phyloP scores from a whole-genome alignment of 2,113 vertebrate genomes.

The Geococcyx californianus region DNA sequence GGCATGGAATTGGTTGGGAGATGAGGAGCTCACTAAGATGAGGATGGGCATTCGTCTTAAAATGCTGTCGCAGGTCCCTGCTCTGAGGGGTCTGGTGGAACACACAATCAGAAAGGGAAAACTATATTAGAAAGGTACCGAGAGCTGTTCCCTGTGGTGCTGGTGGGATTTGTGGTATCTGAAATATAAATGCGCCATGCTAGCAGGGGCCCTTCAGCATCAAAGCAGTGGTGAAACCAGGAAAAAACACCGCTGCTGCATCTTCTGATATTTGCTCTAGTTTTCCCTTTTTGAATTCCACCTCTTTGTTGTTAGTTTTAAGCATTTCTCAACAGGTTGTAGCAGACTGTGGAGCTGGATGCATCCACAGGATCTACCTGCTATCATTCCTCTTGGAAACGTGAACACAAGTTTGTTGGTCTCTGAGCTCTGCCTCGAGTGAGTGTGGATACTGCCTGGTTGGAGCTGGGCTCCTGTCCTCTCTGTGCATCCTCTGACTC shows the following conservation, averaged over 20 bases:
- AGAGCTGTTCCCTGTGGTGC: background rate
- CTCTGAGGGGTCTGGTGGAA: background rate
- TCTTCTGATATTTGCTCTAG: too few species aligned
- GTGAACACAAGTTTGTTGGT: background rate
- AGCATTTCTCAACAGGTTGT: background rate
- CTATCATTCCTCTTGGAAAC: background rate
- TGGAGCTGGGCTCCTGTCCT: background rate
- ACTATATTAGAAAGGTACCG: too few species aligned
- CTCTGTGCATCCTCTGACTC: background rate
- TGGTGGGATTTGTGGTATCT: background rate
- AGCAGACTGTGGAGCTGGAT: background rate
- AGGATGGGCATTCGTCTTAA: background rate
- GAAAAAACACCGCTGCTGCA: background rate
- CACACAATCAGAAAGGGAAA: background rate
- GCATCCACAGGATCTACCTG: too few species aligned
- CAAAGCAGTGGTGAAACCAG: background rate
- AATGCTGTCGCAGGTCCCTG: background rate
- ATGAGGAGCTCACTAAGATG: background rate
- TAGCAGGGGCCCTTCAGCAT: background rate
- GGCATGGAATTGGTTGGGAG: too few species aligned
- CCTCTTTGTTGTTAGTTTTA: background rate
- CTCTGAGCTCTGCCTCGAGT: background rate
- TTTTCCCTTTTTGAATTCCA: background rate
- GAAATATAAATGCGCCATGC: background rate
- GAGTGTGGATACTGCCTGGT: background rate